Evolutionary conservation across 2,113 vertebrate genomes (phyloP).

Genomic region (Petaurus breviceps): DNA sequence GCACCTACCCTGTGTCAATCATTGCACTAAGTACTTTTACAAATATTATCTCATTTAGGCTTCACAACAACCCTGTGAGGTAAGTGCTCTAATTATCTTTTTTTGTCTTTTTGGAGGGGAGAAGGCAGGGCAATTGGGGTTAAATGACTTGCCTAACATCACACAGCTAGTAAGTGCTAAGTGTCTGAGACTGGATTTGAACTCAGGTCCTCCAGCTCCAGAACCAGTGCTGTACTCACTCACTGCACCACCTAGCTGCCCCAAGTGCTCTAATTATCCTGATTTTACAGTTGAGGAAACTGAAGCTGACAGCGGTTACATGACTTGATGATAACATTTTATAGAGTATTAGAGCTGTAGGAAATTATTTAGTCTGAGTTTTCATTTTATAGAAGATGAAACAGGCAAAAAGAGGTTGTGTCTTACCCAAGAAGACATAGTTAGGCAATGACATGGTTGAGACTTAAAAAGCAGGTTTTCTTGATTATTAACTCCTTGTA

Average conservation of each 20-base stretch:
- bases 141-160: too few relatives aligned
- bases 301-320: not conserved
- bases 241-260: too few relatives aligned
- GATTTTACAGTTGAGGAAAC: too few relatives aligned
- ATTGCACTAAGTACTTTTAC: not conserved
- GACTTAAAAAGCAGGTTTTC: not conserved
- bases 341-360: not conserved
- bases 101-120: too few relatives aligned
- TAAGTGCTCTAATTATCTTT: not conserved
- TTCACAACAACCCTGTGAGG: not conserved
- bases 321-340: not conserved
- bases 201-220: too few relatives aligned
- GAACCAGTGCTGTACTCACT: too few relatives aligned
- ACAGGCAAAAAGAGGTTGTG: not conserved
- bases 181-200: too few relatives aligned
- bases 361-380: not conserved
- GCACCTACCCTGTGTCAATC: not conserved
- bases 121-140: too few relatives aligned
- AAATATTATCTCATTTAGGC: not conserved
- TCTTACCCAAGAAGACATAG: not conserved
- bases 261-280: too few relatives aligned
- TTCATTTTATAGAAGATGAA: not conserved
- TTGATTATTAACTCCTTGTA: not conserved
- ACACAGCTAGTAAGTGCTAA: too few relatives aligned
- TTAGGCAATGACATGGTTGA: not conserved